Conservation (phyloP, 2,888 invertebrate genomes). For the Cheilosia scutellata region DNA sequence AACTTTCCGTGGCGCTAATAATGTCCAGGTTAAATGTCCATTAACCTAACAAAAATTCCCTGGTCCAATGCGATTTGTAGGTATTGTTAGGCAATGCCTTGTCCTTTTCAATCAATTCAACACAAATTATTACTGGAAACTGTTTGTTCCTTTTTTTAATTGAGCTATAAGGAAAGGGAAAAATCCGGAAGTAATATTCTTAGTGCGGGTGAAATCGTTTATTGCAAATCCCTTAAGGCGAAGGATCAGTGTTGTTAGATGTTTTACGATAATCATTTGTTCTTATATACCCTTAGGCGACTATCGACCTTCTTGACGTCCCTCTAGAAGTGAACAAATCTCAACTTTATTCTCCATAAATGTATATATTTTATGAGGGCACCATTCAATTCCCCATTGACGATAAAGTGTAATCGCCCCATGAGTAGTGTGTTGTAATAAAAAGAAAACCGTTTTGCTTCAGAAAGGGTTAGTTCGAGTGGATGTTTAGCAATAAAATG, state of each 20-base stretch:
- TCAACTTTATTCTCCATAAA: conserved; percentile 62
- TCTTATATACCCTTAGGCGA: conserved; percentile 12
- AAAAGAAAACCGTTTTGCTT: conserved; percentile 4
- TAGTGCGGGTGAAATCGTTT: too few species aligned
- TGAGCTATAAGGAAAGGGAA: background rate
- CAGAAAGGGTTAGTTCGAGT: background rate
- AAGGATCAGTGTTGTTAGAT: conserved; percentile 29
- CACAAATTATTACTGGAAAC: too few species aligned
- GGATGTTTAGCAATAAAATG: background rate
- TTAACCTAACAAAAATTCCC: too few species aligned
- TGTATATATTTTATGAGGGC: conserved; percentile 50
- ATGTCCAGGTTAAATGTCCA: too few species aligned
- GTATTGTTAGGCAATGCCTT: too few species aligned
- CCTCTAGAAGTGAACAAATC: conserved; percentile 34
- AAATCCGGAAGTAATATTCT: too few species aligned
- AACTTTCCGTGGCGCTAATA: too few species aligned
- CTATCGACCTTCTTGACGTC: conserved; percentile 12
- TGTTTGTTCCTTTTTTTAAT: background rate
- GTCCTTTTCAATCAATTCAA: too few species aligned
- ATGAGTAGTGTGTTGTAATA: conserved; percentile 39
- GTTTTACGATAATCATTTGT: conserved; percentile 55
- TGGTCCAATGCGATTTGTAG: too few species aligned
- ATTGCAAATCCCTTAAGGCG: conserved; percentile 9
- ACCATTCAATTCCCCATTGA: conserved; percentile 59
- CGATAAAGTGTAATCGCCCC: conserved; percentile 55